These are phyloP conservation scores for Chironomus riparius DNA, from an alignment of 2,888 invertebrate species.

Conservation along the genomic window DNA sequence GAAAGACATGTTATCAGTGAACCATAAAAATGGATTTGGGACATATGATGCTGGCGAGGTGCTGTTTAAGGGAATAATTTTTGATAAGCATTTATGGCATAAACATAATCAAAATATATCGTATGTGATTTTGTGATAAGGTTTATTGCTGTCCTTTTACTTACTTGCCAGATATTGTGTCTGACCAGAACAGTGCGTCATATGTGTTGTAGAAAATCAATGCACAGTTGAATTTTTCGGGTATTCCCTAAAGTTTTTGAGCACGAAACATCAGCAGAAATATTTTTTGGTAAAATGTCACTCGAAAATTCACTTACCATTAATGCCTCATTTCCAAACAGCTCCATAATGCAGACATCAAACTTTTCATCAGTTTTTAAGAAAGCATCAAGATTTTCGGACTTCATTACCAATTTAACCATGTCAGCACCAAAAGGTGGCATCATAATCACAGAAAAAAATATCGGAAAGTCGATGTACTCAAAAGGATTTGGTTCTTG, in stretches of 20 bases:
- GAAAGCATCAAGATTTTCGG: slow-evolving; percentile 32
- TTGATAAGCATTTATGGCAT: not conserved
- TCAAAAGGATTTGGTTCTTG: not conserved
- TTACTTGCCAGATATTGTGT: not conserved
- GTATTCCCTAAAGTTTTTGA: not conserved
- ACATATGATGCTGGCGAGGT: slow-evolving; percentile 31
- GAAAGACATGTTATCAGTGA: slow-evolving; percentile 30
- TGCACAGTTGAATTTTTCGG: not conserved
- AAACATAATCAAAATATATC: not conserved
- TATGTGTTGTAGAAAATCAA: not conserved
- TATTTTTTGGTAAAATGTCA: too few relatives aligned
- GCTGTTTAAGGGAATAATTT: not conserved
- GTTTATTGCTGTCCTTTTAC: not conserved
- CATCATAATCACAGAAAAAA: not conserved
- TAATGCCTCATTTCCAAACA: slow-evolving; percentile 39
- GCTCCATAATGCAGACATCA: slow-evolving; percentile 40
- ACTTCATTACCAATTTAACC: slow-evolving; percentile 32
- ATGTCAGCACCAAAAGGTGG: slow-evolving; percentile 33
- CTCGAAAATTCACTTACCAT: not conserved
- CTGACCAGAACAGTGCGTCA: not conserved
- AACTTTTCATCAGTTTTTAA: slow-evolving; percentile 36
- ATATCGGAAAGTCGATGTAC: not conserved
- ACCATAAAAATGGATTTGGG: slow-evolving; percentile 30
- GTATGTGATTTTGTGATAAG: not conserved
- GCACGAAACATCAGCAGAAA: too few relatives aligned